phyloP scores from a whole-genome alignment of 2,888 invertebrate genomes.

The Drosophila anomelani region DNA sequence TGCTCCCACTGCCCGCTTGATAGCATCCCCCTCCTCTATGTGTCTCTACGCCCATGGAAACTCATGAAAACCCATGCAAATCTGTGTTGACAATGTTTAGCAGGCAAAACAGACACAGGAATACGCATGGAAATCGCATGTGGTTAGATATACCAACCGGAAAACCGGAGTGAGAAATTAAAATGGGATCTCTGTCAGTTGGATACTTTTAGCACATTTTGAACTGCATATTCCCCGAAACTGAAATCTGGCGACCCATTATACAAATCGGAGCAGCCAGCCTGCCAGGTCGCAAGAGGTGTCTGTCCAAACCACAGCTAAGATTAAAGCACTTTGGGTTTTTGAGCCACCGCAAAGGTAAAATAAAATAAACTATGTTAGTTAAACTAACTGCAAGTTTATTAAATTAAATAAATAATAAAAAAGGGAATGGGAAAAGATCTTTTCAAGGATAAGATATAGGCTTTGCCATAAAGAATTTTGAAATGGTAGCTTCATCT shows the following conservation, averaged over 20 bases:
- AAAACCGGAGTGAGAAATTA: constrained; percentile 34
- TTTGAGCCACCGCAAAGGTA: no score
- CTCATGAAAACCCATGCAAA: constrained; percentile 59
- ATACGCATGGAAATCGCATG: constrained; percentile 37
- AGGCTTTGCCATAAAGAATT: background rate
- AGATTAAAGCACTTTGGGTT: background rate
- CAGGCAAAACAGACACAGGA: constrained; percentile 69
- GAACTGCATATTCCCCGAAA: constrained; percentile 8
- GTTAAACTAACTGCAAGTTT: no score
- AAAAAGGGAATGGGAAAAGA: background rate
- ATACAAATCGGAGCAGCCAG: background rate
- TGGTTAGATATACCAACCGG: constrained; percentile 17
- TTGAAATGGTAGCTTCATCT: background rate
- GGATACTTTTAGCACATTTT: constrained; percentile 10
- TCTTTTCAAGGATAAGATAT: background rate
- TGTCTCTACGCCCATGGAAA: constrained; percentile 11
- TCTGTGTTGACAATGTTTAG: constrained; percentile 78
- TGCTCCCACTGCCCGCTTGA: constrained; percentile 37
- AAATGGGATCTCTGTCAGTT: constrained; percentile 24
- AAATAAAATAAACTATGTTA: background rate
- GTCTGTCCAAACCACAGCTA: background rate
- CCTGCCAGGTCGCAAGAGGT: background rate
- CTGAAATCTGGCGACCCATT: constrained; percentile 5
- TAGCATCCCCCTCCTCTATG: constrained; percentile 1
- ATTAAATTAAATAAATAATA: background rate